These are phyloP conservation scores for Clamator glandarius DNA, from an alignment of 2,797 vertebrate species.

Conservation along the genomic window DNA sequence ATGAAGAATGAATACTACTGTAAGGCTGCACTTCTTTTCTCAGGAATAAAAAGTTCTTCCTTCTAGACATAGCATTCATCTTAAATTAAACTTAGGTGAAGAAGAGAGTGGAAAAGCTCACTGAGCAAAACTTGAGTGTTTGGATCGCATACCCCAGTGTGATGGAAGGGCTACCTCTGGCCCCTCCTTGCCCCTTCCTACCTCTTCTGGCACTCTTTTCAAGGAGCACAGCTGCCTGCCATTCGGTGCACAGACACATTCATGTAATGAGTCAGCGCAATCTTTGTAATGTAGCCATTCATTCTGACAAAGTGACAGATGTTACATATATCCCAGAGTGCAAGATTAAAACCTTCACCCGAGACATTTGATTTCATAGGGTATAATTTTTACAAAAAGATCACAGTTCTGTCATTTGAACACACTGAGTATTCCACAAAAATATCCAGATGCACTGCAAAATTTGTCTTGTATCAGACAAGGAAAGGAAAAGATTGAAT, in stretches of 20 bases:
- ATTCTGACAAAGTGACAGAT: not conserved
- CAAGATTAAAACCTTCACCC: not conserved
- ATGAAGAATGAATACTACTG: not conserved
- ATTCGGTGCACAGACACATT: not conserved
- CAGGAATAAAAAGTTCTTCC: not conserved
- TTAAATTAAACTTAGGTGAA: not conserved
- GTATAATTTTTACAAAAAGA: not conserved
- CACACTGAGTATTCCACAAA: not conserved
- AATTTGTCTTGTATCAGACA: not conserved
- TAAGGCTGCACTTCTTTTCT: not conserved
- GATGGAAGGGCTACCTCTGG: not conserved
- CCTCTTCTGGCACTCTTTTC: not conserved
- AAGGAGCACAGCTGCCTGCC: not conserved
- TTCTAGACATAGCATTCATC: not conserved
- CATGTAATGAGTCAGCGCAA: not conserved
- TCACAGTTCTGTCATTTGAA: not conserved
- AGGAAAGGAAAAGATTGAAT: not conserved
- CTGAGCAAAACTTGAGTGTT: not conserved
- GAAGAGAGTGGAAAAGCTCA: not conserved
- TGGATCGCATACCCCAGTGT: accelerated
- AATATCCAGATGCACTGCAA: not conserved
- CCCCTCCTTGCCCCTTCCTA: not conserved
- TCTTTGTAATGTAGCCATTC: not conserved
- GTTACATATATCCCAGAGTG: not conserved
- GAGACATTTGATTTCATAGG: not conserved